phyloP scores from a whole-genome alignment of 2,113 vertebrate genomes.

The Oryzias javanicus region DNA sequence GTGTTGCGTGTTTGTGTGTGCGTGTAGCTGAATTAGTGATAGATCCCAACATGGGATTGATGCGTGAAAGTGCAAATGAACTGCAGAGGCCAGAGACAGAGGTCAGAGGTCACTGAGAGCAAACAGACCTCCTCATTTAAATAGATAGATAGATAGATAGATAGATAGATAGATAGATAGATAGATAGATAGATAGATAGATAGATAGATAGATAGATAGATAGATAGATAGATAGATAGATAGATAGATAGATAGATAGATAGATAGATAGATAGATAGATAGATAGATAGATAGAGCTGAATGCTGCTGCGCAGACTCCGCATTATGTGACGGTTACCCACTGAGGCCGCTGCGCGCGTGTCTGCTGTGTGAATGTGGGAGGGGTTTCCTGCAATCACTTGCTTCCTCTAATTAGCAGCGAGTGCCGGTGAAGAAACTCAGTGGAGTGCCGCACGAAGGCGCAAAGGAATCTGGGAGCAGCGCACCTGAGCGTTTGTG shows the following conservation, averaged over 20 bases:
- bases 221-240: too few species aligned
- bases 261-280: too few species aligned
- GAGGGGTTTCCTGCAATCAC: conserved; percentile 61
- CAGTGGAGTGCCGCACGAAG: conserved; percentile 44
- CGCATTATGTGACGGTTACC: too few species aligned
- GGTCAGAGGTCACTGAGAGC: too few species aligned
- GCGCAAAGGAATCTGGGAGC: conserved; percentile 34
- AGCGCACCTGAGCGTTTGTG: conserved; percentile 44
- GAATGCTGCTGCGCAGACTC: too few species aligned
- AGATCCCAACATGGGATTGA: conserved; percentile 27
- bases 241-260: too few species aligned
- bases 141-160: too few species aligned
- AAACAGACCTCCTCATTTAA: too few species aligned
- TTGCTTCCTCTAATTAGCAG: conserved; percentile 74
- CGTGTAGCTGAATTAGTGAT: conserved; percentile 38
- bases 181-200: too few species aligned
- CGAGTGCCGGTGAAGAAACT: conserved; percentile 53
- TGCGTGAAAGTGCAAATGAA: conserved; percentile 7
- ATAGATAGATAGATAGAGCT: too few species aligned
- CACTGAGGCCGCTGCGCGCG: conserved; percentile 6
- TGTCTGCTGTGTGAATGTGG: conserved; percentile 19
- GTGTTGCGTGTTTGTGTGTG: conserved; percentile 35
- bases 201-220: too few species aligned
- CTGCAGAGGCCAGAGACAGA: not conserved
- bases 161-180: too few species aligned